Conservation (phyloP, 2,888 invertebrate species). For the Chrysomela aeneicollis region DNA sequence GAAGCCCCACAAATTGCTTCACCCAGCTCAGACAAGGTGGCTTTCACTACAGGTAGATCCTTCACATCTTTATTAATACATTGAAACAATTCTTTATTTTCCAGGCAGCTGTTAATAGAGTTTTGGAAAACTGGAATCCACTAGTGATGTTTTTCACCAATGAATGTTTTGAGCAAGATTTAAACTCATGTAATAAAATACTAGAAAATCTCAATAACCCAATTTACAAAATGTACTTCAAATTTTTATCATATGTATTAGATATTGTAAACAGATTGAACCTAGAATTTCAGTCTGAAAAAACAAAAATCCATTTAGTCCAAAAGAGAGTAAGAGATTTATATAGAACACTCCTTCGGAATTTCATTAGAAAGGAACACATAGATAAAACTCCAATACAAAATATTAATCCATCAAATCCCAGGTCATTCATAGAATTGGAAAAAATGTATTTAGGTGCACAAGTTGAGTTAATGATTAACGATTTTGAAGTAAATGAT, state of each 20-base stretch:
- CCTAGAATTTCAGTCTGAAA: slow-evolving; percentile 19
- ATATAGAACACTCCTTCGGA: slow-evolving; percentile 14
- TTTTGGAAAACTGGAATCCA: slow-evolving; percentile 17
- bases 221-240: slow-evolving; percentile 20
- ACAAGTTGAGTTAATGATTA: slow-evolving; percentile 13
- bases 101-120: slow-evolving; percentile 25
- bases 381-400: slow-evolving; percentile 4
- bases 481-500: not conserved
- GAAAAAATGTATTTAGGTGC: slow-evolving; percentile 22
- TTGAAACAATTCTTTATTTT: slow-evolving; percentile 11
- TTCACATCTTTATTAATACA: not conserved
- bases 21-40: slow-evolving; percentile 28
- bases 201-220: slow-evolving; percentile 16
- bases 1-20: slow-evolving; percentile 27
- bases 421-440: slow-evolving; percentile 12
- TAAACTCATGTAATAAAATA: slow-evolving; percentile 14
- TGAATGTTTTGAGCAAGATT: slow-evolving; percentile 13
- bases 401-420: slow-evolving; percentile 18
- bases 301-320: slow-evolving; percentile 15
- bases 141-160: slow-evolving; percentile 18
- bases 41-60: slow-evolving; percentile 25
- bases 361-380: slow-evolving; percentile 17
- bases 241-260: slow-evolving; percentile 20
- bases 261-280: slow-evolving; percentile 14
- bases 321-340: slow-evolving; percentile 9